phyloP scores from a whole-genome alignment of 2,113 vertebrate genomes.

The Tautogolabrus adspersus region DNA sequence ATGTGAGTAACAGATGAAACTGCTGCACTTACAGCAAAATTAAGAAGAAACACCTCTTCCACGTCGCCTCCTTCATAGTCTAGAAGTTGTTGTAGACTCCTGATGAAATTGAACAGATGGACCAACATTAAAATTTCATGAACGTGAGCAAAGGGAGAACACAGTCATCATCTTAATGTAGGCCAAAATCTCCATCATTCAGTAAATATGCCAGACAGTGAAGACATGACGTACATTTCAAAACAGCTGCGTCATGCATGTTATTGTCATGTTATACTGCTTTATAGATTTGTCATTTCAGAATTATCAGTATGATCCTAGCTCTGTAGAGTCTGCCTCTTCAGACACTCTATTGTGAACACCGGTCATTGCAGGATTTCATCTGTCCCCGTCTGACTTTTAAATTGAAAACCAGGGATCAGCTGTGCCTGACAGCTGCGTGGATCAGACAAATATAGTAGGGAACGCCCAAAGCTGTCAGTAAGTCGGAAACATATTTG shows the following conservation, averaged over 20 bases:
- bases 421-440: constrained; percentile 4
- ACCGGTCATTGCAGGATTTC: background rate
- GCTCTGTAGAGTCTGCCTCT: background rate
- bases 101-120: constrained; percentile 54
- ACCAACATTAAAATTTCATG: background rate
- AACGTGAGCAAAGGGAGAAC: background rate
- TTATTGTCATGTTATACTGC: background rate
- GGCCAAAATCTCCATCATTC: too few relatives aligned
- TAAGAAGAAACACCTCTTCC: constrained; percentile 95
- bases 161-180: background rate
- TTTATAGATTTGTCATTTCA: background rate
- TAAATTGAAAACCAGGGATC: constrained; percentile 20
- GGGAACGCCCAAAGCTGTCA: background rate
- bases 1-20: background rate
- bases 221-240: too few relatives aligned
- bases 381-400: background rate
- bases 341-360: background rate
- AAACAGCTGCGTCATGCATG: background rate
- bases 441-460: constrained; percentile 6
- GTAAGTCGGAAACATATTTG: background rate
- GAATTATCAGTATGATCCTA: background rate
- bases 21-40: constrained; percentile 89
- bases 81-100: constrained; percentile 95
- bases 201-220: too few relatives aligned
- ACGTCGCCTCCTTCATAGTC: constrained; percentile 92